A percentile compares a stretch with the other conserved stretches of the same genome.
phyloP scores from a whole-genome alignment of 2,797 vertebrate species.

The Amniataba percoides region DNA sequence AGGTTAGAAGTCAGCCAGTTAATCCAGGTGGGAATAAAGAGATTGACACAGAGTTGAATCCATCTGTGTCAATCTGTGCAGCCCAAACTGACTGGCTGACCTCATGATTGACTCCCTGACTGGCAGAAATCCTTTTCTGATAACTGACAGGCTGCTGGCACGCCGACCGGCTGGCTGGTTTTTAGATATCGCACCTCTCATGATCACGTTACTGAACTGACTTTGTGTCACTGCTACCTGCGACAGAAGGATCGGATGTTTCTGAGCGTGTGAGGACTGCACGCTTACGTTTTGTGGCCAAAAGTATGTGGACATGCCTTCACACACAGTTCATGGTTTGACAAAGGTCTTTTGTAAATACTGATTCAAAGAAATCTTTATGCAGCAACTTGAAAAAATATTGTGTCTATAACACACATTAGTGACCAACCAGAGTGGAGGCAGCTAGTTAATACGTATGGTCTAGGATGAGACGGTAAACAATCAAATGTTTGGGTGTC shows the following conservation, averaged over 20 bases:
- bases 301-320: neutral
- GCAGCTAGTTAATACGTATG: neutral
- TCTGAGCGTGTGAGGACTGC: too few relatives aligned
- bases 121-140: slow-evolving; percentile 45
- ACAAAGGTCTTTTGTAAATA: too few relatives aligned
- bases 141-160: slow-evolving; percentile 30
- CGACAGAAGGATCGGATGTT: neutral
- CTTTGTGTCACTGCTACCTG: slow-evolving; percentile 10
- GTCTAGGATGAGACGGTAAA: neutral
- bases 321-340: neutral
- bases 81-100: slow-evolving; percentile 23
- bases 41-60: slow-evolving; percentile 47
- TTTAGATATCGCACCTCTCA: slow-evolving; percentile 6
- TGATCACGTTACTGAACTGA: too few relatives aligned
- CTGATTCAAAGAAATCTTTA: too few relatives aligned
- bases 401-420: too few relatives aligned
- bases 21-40: slow-evolving; percentile 57
- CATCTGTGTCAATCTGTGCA: slow-evolving; percentile 43
- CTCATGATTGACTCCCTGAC: slow-evolving; percentile 34
- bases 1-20: slow-evolving; percentile 49
- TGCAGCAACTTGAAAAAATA: too few relatives aligned
- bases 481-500: neutral
- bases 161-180: neutral
- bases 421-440: neutral
- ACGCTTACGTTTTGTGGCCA: too few relatives aligned